These are phyloP conservation scores for Dascillus cervinus DNA, from an alignment of 2,888 invertebrate species.

Conservation along the genomic window DNA sequence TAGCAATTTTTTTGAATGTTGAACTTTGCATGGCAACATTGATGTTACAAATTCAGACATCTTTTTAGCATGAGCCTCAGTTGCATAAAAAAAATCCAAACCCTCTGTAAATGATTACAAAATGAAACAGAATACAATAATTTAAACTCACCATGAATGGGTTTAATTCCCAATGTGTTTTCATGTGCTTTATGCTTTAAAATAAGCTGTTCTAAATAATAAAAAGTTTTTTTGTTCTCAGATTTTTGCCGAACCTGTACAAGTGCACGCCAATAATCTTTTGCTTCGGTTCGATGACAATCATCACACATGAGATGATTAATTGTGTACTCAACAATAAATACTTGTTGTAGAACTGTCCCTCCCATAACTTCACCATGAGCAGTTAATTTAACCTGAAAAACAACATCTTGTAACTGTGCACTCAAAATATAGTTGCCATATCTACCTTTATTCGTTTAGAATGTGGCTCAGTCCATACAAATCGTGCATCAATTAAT, in stretches of 20 bases:
- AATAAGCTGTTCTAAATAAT: slow-evolving; percentile 94
- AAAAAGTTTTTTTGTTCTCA: slow-evolving; percentile 94
- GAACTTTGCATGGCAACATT: slow-evolving; percentile 80
- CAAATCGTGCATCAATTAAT: slow-evolving; percentile 90
- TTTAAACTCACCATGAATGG: slow-evolving; percentile 56
- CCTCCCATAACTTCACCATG: slow-evolving; percentile 92
- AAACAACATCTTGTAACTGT: too few relatives aligned
- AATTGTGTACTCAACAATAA: slow-evolving; percentile 88
- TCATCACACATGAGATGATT: slow-evolving; percentile 95
- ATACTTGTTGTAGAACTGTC: slow-evolving; percentile 87
- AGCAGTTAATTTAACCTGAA: slow-evolving; percentile 78
- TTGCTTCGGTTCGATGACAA: slow-evolving; percentile 94
- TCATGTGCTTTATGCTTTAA: slow-evolving; percentile 92
- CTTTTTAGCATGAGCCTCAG: slow-evolving; percentile 85
- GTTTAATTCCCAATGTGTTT: slow-evolving; percentile 81
- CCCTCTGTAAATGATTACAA: slow-evolving; percentile 55
- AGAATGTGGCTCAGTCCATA: slow-evolving; percentile 99
- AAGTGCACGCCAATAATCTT: slow-evolving; percentile 93
- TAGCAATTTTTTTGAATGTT: slow-evolving; percentile 88
- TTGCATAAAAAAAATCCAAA: slow-evolving; percentile 88
- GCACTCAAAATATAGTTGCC: too few relatives aligned
- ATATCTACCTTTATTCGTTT: slow-evolving; percentile 87
- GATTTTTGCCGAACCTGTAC: slow-evolving; percentile 83
- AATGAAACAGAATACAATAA: background rate
- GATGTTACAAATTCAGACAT: slow-evolving; percentile 89